Percentiles rank a stretch among this genome's conserved stretches.
Conservation (phyloP, 2,888 invertebrate species). For the Aphelenchoides bicaudatus region DNA sequence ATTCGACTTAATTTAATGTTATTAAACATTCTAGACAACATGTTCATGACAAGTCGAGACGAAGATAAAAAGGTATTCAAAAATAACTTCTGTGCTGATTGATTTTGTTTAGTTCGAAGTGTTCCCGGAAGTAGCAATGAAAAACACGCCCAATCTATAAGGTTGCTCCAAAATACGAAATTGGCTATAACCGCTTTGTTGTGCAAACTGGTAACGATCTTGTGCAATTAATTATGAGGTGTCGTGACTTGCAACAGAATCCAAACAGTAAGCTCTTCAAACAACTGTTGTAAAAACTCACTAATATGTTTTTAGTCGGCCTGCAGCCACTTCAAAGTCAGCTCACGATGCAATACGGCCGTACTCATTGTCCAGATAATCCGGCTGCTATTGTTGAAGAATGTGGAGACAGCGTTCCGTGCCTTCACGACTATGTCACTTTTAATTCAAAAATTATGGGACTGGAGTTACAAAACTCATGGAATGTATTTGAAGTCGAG, state of each 20-base stretch:
- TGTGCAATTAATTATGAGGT: constrained; percentile 51
- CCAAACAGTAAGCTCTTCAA: constrained; percentile 31
- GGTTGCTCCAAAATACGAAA: constrained; percentile 50
- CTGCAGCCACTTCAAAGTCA: constrained; percentile 50
- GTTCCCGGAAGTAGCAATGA: constrained; percentile 57
- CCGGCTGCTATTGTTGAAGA: constrained; percentile 45
- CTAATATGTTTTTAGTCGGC: constrained; percentile 42
- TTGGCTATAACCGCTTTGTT: constrained; percentile 17
- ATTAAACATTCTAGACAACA: too few relatives aligned
- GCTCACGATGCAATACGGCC: constrained; percentile 44
- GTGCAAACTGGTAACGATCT: constrained; percentile 46
- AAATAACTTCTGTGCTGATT: too few relatives aligned
- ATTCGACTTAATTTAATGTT: too few relatives aligned
- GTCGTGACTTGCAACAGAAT: constrained; percentile 46
- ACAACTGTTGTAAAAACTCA: background rate
- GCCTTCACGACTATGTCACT: constrained; percentile 45
- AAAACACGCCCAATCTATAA: constrained; percentile 52
- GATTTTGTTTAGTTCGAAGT: too few relatives aligned
- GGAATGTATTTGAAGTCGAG: constrained; percentile 41
- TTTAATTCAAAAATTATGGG: constrained; percentile 55
- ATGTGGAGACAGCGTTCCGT: constrained; percentile 42
- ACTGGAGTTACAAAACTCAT: constrained; percentile 48
- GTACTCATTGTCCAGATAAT: constrained; percentile 55
- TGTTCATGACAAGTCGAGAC: constrained; percentile 54
- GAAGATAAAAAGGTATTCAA: constrained; percentile 59